Evolutionary conservation across 1,140 invertebrate species (phyloP), one percentile per base, ranked within the genome.

Genomic region (Megalonaias nervosa): DNA sequence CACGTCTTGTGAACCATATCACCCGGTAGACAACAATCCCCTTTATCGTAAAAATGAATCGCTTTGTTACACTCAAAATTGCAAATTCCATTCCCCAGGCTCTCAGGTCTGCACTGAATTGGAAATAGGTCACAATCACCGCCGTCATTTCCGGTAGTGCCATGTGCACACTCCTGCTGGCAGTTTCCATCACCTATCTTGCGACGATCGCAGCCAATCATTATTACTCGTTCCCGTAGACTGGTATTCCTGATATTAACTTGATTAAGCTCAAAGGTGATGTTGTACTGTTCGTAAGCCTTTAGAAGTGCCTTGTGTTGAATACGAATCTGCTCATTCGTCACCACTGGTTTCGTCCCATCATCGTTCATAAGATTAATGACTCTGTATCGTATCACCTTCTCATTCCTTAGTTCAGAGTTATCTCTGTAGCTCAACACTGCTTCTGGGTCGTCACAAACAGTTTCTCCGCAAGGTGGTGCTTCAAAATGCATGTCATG

Each of bases 381-480:
- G 15, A 87, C 65, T 23, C 81, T 71, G 65, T 84, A 87, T n/a
- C 80, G 70, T 1, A 86, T 57, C 17, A 60, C 60, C 62, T 87
- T 88, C 60, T 60, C n/a, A n/a, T 72, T 62, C 4, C 82, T 71
- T 5, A 88, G 69, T 21, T 78, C 68, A 56, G 48, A 31, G 67
- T 82, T 64, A 16, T 74, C 61, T 15, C 67, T 19, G 72, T 88
- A 88, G 69, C 81, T 84, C 16, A 77, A 17, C 4, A 88, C 79
- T 1, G 86, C 81, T 26, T 82, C 81, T 60, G 88, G 88, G 65
- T 88, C 82, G 71, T 89, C 88, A 69, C 88, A 89, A 0, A 87
- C 80, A 16, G 88, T 88, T n/a, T 82, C 58, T 0, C 88, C 88
- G 70, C 88, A 89, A 16, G 74, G 74, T 16, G 88, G 88, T 75